Evolutionary conservation across 2,888 invertebrate species (phyloP).

Genomic region (Calephelis perditalis): DNA sequence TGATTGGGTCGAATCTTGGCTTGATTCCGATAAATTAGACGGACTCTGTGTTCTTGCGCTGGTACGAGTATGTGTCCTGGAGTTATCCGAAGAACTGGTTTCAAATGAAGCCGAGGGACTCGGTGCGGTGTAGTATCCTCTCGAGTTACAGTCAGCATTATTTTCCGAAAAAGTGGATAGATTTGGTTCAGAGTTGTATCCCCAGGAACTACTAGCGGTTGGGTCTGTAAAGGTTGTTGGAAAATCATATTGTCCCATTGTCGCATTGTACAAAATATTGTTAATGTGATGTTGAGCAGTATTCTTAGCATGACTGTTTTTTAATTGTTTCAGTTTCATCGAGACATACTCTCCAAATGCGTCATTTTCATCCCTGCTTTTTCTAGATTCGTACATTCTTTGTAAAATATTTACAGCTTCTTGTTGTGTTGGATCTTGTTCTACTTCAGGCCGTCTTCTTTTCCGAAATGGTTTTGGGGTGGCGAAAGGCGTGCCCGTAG

Average conservation of each 20-base stretch:
- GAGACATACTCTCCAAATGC: slow-evolving; percentile 30
- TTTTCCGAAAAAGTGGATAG: slow-evolving; percentile 29
- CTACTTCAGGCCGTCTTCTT: slow-evolving; percentile 27
- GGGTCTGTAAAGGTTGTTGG: slow-evolving; percentile 27
- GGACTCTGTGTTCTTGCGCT: slow-evolving; percentile 26
- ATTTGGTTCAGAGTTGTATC: slow-evolving; percentile 29
- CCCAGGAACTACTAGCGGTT: slow-evolving; percentile 27
- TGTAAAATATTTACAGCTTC: slow-evolving; percentile 31
- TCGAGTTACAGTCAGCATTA: slow-evolving; percentile 32
- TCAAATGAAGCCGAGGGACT: slow-evolving; percentile 27
- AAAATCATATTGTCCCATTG: slow-evolving; percentile 26
- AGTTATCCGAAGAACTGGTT: slow-evolving; percentile 27
- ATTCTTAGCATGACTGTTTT: slow-evolving; percentile 26
- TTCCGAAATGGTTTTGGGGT: slow-evolving; percentile 30
- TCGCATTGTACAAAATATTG: slow-evolving; percentile 30
- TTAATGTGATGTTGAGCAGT: slow-evolving; percentile 30
- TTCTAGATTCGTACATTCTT: slow-evolving; percentile 20
- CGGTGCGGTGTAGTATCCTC: slow-evolving; percentile 32
- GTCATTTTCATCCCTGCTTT: slow-evolving; percentile 21
- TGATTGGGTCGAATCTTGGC: slow-evolving; percentile 28
- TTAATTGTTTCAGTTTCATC: slow-evolving; percentile 31
- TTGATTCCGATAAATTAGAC: slow-evolving; percentile 28
- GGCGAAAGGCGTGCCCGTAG: slow-evolving; percentile 24
- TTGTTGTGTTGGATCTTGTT: slow-evolving; percentile 31
- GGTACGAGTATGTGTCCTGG: slow-evolving; percentile 17